phyloP scores from a whole-genome alignment of 2,113 vertebrate genomes.

The Caranx ignobilis region DNA sequence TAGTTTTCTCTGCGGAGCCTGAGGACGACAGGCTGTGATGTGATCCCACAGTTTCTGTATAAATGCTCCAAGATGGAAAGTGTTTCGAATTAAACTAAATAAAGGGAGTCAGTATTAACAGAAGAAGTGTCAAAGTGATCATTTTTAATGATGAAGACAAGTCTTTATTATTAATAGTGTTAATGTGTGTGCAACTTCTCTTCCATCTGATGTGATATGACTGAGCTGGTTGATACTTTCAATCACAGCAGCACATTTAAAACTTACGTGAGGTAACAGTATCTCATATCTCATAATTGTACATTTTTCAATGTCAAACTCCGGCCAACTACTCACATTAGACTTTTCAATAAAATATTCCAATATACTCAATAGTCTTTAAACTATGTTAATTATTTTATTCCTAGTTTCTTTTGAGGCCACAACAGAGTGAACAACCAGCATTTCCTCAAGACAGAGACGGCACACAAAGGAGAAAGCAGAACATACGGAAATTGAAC shows the following conservation, averaged over 20 bases:
- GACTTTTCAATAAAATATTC: not conserved
- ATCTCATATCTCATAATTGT: too few relatives aligned
- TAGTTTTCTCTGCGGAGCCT: not conserved
- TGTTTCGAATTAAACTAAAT: not conserved
- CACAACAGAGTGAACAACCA: not conserved
- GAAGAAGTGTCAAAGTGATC: too few relatives aligned
- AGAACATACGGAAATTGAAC: not conserved
- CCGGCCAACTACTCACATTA: not conserved
- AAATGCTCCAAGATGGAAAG: not conserved
- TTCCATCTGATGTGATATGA: too few relatives aligned
- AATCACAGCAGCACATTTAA: too few relatives aligned
- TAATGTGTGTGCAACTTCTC: too few relatives aligned
- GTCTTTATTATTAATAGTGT: too few relatives aligned
- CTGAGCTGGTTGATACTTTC: too few relatives aligned
- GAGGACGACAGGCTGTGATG: too few relatives aligned
- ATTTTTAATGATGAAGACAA: too few relatives aligned
- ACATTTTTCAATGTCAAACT: not conserved
- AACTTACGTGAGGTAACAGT: too few relatives aligned
- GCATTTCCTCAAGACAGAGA: conserved; percentile 37
- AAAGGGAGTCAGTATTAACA: too few relatives aligned
- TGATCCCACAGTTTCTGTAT: not conserved
- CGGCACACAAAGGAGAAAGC: conserved; percentile 12
- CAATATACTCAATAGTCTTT: not conserved
- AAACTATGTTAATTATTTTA: not conserved
- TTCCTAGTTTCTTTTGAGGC: not conserved